Evolutionary conservation across 2,888 invertebrate genomes (phyloP), one percentile per base, ranked within the genome.

Genomic region (Agrenia bidenticulata): DNA sequence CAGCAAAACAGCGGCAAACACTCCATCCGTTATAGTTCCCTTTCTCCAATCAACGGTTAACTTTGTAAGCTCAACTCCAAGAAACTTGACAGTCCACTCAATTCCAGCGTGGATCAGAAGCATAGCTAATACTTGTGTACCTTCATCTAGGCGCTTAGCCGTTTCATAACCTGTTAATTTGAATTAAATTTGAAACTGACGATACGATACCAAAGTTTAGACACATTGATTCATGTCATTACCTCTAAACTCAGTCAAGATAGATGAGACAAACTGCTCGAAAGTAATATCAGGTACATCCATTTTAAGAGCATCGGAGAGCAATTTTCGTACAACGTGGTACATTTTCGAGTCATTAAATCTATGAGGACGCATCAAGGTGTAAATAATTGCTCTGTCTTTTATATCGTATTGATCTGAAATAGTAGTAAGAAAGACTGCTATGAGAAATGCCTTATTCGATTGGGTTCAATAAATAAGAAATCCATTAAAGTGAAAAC

Each of bases 231-330:
- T 32, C 32, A 32, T 32, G 11, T 11, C 32, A 32, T 32, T 32
- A 32, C 32, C 32, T 32, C 32, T 32, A 32, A 32, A 7, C 41
- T 61, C 60, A 1, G 45, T 41, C 27, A 57, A 37, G 13, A 67
- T 17, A 1, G 9, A 1, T 2, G 15, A 11, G 1, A 72, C 24
- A 32, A 63, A 63, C 32, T 59, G 41, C 11, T 59, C 60, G 24
- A 54, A 67, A 1, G 41, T 62, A 2, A 56, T 1, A 2, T 67
- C 67, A 7, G 69, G 67, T 11, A 66, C 59, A 2, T 39, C 23
- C 1, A 70, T 15, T n/a, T 17, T 17, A 1, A 69, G n/a, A 15
- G n/a, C 15, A 45, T 15, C 19, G 9, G 5, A 11, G 15, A 45
- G 19, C 15, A 45, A 45, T 45, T 19, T 19, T 11, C 45, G 5